These are phyloP conservation scores for Holacanthus passer DNA, from an alignment of 2,113 vertebrate genomes.

Conservation along the genomic window DNA sequence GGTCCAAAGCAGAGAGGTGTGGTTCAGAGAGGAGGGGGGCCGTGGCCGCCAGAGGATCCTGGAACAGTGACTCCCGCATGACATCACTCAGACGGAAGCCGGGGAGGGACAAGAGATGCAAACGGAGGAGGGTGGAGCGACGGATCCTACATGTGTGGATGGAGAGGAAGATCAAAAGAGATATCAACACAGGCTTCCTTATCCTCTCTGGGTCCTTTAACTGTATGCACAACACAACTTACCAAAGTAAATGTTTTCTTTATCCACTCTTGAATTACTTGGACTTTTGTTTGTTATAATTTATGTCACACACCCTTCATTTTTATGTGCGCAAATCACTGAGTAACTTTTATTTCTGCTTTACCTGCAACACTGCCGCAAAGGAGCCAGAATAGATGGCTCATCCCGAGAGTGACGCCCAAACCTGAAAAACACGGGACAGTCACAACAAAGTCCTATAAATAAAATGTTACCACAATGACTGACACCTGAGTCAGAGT, in stretches of 20 bases:
- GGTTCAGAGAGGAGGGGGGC: constrained; percentile 89
- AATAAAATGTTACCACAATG: neutral
- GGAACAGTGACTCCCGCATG: constrained; percentile 91
- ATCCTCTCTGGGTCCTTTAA: neutral
- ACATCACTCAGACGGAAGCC: constrained; percentile 88
- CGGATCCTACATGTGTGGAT: constrained; percentile 85
- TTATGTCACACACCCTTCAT: neutral
- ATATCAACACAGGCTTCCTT: neutral
- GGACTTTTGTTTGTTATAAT: neutral
- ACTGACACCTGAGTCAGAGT: neutral
- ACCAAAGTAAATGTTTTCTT: neutral
- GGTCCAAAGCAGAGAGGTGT: constrained; percentile 93
- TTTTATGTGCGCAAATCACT: neutral
- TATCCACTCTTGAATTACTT: neutral
- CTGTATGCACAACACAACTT: too few species aligned
- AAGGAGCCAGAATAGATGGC: constrained; percentile 92
- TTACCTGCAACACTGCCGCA: constrained; percentile 97
- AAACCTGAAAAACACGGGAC: constrained; percentile 84
- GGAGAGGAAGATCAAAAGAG: rapidly evolving
- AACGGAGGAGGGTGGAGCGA: constrained; percentile 89
- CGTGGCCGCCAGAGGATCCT: constrained; percentile 89
- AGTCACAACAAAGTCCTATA: neutral
- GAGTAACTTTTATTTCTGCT: neutral
- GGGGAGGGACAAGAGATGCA: constrained; percentile 86
- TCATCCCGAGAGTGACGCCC: constrained; percentile 95